phyloP scores from a whole-genome alignment of 2,888 invertebrate species.

The Auanema sp. region DNA sequence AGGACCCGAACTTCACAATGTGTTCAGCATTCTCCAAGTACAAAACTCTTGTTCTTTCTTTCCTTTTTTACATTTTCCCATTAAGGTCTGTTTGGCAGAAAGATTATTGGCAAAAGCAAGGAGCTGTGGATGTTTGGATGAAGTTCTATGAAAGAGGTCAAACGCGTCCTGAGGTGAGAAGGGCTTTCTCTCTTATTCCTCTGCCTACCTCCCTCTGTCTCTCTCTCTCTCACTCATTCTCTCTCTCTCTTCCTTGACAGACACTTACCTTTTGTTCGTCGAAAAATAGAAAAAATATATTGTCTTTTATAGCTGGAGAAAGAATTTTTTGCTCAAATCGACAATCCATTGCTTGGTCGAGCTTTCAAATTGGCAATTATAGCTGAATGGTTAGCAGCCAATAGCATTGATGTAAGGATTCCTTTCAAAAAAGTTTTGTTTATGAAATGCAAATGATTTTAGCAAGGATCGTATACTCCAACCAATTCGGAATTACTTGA shows the following conservation, averaged over 20 bases:
- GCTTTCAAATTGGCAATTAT: slow-evolving; percentile 63
- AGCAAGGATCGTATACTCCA: slow-evolving; percentile 63
- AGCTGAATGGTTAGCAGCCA: slow-evolving; percentile 63
- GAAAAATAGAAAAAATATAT: slow-evolving; percentile 1
- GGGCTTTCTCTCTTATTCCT: too few species aligned
- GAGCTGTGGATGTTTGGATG: slow-evolving; percentile 64
- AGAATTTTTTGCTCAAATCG: slow-evolving; percentile 61
- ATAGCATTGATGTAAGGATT: slow-evolving; percentile 52
- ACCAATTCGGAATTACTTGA: slow-evolving; percentile 62
- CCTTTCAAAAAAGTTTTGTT: neutral
- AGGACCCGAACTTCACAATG: slow-evolving; percentile 62
- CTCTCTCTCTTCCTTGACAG: slow-evolving; percentile 2
- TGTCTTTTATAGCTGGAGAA: slow-evolving; percentile 45
- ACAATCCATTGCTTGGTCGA: slow-evolving; percentile 61
- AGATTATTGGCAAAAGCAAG: slow-evolving; percentile 63
- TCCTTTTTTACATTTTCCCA: neutral
- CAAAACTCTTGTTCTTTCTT: neutral
- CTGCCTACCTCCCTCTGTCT: neutral
- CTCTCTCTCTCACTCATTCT: neutral
- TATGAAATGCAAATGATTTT: slow-evolving; percentile 9
- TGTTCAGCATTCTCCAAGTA: slow-evolving; percentile 62
- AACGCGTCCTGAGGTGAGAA: slow-evolving; percentile 40
- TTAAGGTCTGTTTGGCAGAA: slow-evolving; percentile 61
- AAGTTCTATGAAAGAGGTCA: slow-evolving; percentile 61
- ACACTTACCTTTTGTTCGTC: too few species aligned